A percentile compares a stretch with the other conserved stretches of the same genome.
phyloP scores from a whole-genome alignment of 1,140 invertebrate species.

The Drosophila triauraria region DNA sequence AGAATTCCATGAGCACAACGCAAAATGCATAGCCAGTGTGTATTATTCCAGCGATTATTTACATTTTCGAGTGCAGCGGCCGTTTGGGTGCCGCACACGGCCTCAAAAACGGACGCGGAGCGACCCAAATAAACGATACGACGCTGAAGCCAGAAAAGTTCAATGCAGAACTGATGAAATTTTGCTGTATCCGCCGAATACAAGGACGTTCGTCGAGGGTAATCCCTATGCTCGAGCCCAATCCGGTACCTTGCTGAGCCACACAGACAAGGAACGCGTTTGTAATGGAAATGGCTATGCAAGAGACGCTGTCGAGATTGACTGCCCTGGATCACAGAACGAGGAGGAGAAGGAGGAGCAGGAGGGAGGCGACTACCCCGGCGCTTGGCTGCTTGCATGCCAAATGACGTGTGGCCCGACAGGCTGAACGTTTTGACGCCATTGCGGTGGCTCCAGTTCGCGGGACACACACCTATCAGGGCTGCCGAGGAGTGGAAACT shows the following conservation, averaged over 20 bases:
- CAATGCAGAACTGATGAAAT: conserved; percentile 25
- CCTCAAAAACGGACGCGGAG: conserved; percentile 11
- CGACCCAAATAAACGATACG: conserved; percentile 16
- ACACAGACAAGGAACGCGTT: not conserved
- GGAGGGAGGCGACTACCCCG: not conserved
- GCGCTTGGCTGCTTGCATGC: conserved; percentile 27
- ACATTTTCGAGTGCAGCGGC: conserved; percentile 17
- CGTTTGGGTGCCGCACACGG: not conserved
- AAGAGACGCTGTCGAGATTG: conserved; percentile 26
- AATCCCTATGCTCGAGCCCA: not conserved
- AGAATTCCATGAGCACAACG: conserved; percentile 4
- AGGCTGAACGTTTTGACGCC: conserved; percentile 55
- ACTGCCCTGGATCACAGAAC: not conserved
- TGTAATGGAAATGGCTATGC: conserved; percentile 24
- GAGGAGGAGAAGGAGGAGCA: conserved; percentile 13
- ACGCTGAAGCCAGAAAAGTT: conserved; percentile 16
- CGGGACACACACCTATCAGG: conserved; percentile 25
- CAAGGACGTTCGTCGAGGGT: conserved; percentile 7
- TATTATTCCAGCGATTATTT: conserved; percentile 33
- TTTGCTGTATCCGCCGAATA: not conserved
- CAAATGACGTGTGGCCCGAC: conserved; percentile 57
- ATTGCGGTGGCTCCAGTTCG: conserved; percentile 47
- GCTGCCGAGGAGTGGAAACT: not conserved
- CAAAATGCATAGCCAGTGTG: conserved; percentile 5
- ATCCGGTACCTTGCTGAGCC: not conserved